These are phyloP conservation scores for Tylochromis polylepis DNA, from an alignment of 2,113 vertebrate genomes.

Conservation along the genomic window DNA sequence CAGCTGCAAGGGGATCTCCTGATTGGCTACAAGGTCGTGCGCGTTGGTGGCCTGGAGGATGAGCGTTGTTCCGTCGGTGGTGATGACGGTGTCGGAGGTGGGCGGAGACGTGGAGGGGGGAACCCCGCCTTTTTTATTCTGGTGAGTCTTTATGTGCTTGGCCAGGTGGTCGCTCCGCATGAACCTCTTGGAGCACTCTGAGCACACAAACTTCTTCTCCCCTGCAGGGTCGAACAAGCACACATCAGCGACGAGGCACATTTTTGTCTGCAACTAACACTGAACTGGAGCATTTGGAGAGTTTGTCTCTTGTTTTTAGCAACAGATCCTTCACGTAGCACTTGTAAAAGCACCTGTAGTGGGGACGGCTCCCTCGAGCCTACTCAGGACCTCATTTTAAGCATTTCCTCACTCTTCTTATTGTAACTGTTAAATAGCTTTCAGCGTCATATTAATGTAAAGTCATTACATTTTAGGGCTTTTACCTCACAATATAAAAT, in stretches of 20 bases:
- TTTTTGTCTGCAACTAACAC: neutral
- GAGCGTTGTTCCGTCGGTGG: constrained; percentile 92
- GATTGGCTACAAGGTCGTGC: constrained; percentile 93
- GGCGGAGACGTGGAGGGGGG: constrained; percentile 83
- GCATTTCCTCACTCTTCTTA: neutral
- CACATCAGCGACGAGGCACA: neutral
- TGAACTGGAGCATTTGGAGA: neutral
- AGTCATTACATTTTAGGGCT: neutral
- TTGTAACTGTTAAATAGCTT: neutral
- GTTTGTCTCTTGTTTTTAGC: neutral
- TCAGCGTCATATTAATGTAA: neutral
- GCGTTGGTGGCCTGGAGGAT: constrained; percentile 94
- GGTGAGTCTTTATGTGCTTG: constrained; percentile 99
- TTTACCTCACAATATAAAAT: neutral
- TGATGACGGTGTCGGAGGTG: constrained; percentile 85
- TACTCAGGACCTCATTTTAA: neutral
- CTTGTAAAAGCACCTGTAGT: neutral
- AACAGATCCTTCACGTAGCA: neutral
- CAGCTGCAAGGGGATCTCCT: constrained; percentile 98
- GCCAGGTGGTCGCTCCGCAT: constrained; percentile 99
- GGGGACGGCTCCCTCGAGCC: rapidly evolving
- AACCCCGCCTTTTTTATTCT: constrained; percentile 95
- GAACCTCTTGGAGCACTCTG: constrained; percentile 97
- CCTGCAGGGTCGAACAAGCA: constrained; percentile 65
- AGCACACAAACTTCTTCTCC: constrained; percentile 99